These are phyloP conservation scores for Leuciscus waleckii DNA, from an alignment of 2,797 vertebrate species.

Conservation along the genomic window DNA sequence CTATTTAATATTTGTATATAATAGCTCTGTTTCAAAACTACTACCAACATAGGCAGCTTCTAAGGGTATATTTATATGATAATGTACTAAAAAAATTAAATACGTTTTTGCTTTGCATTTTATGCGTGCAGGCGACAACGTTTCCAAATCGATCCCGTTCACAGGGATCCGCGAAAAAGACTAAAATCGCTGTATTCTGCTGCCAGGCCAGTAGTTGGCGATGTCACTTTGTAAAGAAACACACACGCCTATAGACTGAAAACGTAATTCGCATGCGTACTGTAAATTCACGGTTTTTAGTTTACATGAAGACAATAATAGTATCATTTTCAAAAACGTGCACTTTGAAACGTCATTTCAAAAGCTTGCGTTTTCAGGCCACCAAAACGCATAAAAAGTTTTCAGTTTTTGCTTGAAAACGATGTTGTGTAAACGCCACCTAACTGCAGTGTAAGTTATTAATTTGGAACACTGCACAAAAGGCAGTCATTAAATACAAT, in stretches of 20 bases:
- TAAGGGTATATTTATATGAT: not conserved
- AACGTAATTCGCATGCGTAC: too few species aligned
- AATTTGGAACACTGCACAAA: not conserved
- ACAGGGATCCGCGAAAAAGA: not conserved
- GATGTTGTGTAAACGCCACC: too few species aligned
- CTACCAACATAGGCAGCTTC: not conserved
- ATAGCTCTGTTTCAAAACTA: constrained; percentile 3
- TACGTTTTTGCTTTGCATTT: too few species aligned
- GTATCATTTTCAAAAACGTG: not conserved
- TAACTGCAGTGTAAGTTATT: not conserved
- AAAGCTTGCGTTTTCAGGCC: too few species aligned
- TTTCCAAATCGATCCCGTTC: not conserved
- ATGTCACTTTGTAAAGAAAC: not conserved
- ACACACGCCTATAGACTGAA: not conserved
- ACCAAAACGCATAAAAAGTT: too few species aligned
- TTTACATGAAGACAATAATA: not conserved
- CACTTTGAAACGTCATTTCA: too few species aligned
- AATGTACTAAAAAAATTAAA: not conserved
- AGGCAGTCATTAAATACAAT: not conserved
- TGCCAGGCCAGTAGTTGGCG: not conserved
- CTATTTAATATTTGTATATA: not conserved
- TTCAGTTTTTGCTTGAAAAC: too few species aligned
- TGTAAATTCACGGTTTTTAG: not conserved
- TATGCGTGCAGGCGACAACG: rapidly evolving
- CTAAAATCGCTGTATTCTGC: not conserved